Conservation (phyloP, 2,113 vertebrate genomes). For the Gambusia holbrooki region DNA sequence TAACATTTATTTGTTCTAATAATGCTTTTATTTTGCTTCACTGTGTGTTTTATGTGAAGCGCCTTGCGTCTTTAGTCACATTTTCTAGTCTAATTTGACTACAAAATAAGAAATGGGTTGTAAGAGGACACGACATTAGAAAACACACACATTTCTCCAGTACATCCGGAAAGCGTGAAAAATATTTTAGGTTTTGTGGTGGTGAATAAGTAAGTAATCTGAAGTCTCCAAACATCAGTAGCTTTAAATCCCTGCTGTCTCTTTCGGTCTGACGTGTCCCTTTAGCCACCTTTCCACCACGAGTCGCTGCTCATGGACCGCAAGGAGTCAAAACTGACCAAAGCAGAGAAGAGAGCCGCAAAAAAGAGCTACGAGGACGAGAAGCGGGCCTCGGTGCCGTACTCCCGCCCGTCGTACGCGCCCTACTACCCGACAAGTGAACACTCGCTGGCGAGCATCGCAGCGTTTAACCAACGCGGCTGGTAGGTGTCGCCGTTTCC, state of each 20-base stretch:
- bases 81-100: background rate
- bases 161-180: background rate
- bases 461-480: conserved; percentile 95
- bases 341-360: conserved; percentile 97
- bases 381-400: conserved; percentile 95
- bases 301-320: conserved; percentile 96
- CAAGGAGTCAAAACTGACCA: conserved; percentile 95
- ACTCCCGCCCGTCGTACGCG: conserved; percentile 94
- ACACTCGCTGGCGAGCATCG: conserved; percentile 91
- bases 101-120: background rate
- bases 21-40: background rate
- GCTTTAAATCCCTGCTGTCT: background rate
- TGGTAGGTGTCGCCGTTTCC: conserved; percentile 81
- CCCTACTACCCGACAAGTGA: conserved; percentile 96
- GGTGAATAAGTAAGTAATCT: background rate
- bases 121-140: background rate
- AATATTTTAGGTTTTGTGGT: background rate
- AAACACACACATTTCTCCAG: background rate
- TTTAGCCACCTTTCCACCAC: conserved; percentile 94
- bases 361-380: conserved; percentile 99
- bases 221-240: background rate
- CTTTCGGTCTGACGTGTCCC: conserved; percentile 9
- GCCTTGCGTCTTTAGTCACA: background rate
- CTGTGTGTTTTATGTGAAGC: background rate
- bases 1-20: background rate